Conservation (phyloP, 2,797 vertebrate genomes). For the Gymnocypris eckloni region DNA sequence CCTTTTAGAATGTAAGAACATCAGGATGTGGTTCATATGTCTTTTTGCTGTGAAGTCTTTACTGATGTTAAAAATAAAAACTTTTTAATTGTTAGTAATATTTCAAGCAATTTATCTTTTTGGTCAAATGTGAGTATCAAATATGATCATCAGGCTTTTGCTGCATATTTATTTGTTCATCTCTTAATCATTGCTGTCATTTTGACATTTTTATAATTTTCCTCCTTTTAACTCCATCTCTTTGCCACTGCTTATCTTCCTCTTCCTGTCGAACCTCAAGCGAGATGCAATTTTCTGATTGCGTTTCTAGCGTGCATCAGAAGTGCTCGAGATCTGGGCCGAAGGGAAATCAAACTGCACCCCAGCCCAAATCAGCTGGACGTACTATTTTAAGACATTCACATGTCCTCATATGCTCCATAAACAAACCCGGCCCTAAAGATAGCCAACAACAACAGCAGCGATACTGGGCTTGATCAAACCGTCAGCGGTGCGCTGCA, state of each 20-base stretch:
- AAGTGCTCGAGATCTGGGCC: not conserved
- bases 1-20: too few relatives aligned
- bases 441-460: slow-evolving; percentile 21
- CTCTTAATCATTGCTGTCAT: not conserved
- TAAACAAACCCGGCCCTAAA: slow-evolving; percentile 46
- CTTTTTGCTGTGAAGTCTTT: too few relatives aligned
- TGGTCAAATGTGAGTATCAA: too few relatives aligned
- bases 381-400: slow-evolving; percentile 35
- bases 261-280: slow-evolving; percentile 40
- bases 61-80: too few relatives aligned
- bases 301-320: slow-evolving; percentile 5
- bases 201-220: not conserved
- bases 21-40: too few relatives aligned
- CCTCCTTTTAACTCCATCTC: slow-evolving; percentile 5
- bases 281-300: slow-evolving; percentile 61
- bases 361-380: slow-evolving; percentile 29
- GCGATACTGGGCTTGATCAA: slow-evolving; percentile 24
- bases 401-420: slow-evolving; percentile 24
- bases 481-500: slow-evolving; percentile 25
- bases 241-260: slow-evolving; percentile 38
- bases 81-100: too few relatives aligned
- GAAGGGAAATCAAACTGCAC: slow-evolving; percentile 13
- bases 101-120: too few relatives aligned
- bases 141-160: too few relatives aligned
- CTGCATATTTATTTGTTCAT: too few relatives aligned